Conservation (phyloP, 2,888 invertebrate species). For the Thysanoteuthis rhombus region DNA sequence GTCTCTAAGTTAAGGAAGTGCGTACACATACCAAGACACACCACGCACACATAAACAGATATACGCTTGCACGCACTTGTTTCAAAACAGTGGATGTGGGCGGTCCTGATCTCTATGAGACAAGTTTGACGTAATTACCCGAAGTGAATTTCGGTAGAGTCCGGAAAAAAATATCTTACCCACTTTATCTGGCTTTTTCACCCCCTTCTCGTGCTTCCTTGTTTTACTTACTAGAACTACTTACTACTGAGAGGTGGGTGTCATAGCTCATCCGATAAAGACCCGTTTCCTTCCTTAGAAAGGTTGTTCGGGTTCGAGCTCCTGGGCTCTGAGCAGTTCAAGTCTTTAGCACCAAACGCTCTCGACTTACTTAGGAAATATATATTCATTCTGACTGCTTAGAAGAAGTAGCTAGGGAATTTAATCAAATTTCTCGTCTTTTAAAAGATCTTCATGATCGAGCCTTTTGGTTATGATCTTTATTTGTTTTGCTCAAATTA, state of each 20-base stretch:
- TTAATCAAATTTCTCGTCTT: too few species aligned
- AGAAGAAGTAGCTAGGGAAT: too few species aligned
- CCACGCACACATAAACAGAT: not conserved
- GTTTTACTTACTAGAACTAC: not conserved
- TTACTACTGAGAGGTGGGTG: not conserved
- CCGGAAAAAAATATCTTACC: not conserved
- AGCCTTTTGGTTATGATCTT: too few species aligned
- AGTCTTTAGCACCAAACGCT: too few species aligned
- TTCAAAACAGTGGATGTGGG: not conserved
- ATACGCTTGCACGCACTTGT: not conserved
- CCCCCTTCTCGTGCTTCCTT: not conserved
- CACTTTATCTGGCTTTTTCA: not conserved
- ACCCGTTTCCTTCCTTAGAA: not conserved
- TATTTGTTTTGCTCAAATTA: too few species aligned
- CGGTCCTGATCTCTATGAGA: not conserved
- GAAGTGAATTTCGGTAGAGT: not conserved
- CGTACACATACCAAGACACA: not conserved
- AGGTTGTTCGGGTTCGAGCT: not conserved
- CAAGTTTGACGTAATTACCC: slow-evolving; percentile 12
- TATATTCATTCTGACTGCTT: too few species aligned
- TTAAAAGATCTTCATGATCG: too few species aligned
- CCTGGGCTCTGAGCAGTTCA: too few species aligned
- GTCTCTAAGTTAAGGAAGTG: not conserved
- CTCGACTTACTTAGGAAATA: too few species aligned
- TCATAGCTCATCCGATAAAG: not conserved